These are phyloP conservation scores for Cordilura impudica DNA, from an alignment of 2,888 invertebrate genomes.

Conservation along the genomic window DNA sequence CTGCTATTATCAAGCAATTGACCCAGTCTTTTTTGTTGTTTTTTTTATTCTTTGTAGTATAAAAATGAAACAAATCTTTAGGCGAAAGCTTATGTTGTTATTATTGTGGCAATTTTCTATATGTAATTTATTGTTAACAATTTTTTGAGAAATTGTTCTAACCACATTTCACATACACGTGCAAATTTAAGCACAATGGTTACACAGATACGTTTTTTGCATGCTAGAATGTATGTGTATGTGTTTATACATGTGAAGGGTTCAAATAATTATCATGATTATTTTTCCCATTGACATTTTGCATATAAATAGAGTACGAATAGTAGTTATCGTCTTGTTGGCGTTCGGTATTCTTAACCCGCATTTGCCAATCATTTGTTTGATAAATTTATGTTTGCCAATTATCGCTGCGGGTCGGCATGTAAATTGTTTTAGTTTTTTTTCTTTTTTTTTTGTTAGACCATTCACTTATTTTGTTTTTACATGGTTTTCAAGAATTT, in stretches of 20 bases:
- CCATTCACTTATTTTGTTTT: conserved; percentile 43
- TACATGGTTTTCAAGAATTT: conserved; percentile 2
- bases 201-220: conserved; percentile 26
- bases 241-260: conserved; percentile 1
- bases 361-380: conserved; percentile 10
- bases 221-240: too few relatives aligned
- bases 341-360: neutral
- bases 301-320: conserved; percentile 3
- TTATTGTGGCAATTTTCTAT: neutral
- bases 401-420: conserved; percentile 52
- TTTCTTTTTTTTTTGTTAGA: neutral
- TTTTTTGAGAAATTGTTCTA: conserved; percentile 33
- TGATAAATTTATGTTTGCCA: conserved; percentile 50
- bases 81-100: conserved; percentile 46
- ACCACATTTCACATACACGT: conserved; percentile 18
- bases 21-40: conserved; percentile 49
- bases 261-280: conserved; percentile 52
- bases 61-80: conserved; percentile 35
- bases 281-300: conserved; percentile 52
- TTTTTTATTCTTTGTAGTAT: neutral
- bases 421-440: conserved; percentile 26
- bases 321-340: neutral
- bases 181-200: neutral
- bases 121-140: conserved; percentile 42
- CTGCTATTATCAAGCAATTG: conserved; percentile 57